These are phyloP conservation scores for Drosophila phalerata DNA, from an alignment of 2,888 invertebrate genomes.

Conservation along the genomic window DNA sequence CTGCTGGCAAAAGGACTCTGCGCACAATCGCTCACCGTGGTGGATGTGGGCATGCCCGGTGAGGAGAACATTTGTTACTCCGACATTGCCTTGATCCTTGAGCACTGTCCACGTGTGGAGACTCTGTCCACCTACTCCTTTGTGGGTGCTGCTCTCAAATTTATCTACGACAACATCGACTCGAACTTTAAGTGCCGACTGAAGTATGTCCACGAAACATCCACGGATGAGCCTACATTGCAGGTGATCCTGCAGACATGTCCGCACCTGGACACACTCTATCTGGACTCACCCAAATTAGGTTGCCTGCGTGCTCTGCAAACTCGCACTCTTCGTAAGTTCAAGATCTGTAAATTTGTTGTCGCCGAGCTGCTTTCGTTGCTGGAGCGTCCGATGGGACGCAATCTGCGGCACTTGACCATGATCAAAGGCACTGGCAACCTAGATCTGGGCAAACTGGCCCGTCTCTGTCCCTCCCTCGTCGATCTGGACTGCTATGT, in stretches of 20 bases:
- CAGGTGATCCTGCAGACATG: constrained; percentile 88
- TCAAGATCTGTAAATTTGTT: constrained; percentile 88
- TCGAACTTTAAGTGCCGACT: constrained; percentile 88
- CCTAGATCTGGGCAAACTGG: constrained; percentile 88
- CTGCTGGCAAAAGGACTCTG: constrained; percentile 87
- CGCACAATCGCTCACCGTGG: constrained; percentile 87
- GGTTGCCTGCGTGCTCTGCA: constrained; percentile 83
- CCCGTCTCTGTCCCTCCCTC: constrained; percentile 87
- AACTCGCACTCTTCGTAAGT: constrained; percentile 86
- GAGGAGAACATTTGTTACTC: constrained; percentile 90
- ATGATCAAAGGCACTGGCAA: constrained; percentile 87
- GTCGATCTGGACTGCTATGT: constrained; percentile 89
- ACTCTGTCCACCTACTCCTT: constrained; percentile 89
- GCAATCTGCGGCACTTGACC: constrained; percentile 87
- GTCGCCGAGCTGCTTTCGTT: constrained; percentile 88
- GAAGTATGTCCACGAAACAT: constrained; percentile 89
- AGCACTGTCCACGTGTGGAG: constrained; percentile 88
- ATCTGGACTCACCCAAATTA: constrained; percentile 88
- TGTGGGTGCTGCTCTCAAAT: constrained; percentile 88
- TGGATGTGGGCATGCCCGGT: constrained; percentile 90
- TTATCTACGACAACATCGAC: constrained; percentile 87
- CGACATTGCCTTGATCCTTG: constrained; percentile 88
- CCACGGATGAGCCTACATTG: constrained; percentile 88
- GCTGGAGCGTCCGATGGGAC: constrained; percentile 86
- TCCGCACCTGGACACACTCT: constrained; percentile 88